Conservation (phyloP, 37 sponge, comb jelly and placozoan genomes). For the Geodia barretti region DNA sequence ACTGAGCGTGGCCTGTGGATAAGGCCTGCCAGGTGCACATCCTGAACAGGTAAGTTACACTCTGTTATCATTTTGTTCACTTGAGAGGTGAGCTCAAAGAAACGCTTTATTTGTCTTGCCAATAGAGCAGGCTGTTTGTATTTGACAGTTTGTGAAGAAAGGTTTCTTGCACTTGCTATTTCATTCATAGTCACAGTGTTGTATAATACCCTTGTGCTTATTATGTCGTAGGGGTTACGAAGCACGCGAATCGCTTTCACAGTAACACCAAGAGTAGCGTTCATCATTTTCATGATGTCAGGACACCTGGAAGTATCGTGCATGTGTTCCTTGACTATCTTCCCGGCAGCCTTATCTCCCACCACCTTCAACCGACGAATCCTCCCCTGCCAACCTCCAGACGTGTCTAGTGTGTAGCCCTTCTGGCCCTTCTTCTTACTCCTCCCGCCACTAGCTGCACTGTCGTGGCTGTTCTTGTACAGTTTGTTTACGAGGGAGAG, state of each 20-base stretch:
- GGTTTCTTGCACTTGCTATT: not conserved
- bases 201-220: constrained; percentile 31
- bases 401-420: constrained; percentile 24
- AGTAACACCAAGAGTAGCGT: not conserved
- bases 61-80: constrained; percentile 9
- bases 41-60: constrained; percentile 1
- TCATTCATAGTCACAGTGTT: not conserved
- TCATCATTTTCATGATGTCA: not conserved
- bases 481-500: constrained; percentile 12
- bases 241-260: constrained; percentile 26
- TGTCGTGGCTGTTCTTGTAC: constrained; percentile 21
- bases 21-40: constrained; percentile 26
- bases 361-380: constrained; percentile 15
- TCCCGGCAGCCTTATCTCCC: constrained; percentile 38
- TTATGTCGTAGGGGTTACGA: constrained; percentile 49
- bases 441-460: constrained; percentile 13
- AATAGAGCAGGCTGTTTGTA: not conserved
- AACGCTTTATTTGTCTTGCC: not conserved
- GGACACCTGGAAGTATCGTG: not conserved
- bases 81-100: not conserved
- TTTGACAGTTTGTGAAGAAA: too few relatives aligned
- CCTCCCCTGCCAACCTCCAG: constrained; percentile 29
- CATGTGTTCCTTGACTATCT: not conserved
- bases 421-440: not conserved
- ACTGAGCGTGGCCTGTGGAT: not conserved